Evolutionary conservation across 1,140 invertebrate genomes (phyloP), one percentile per base, ranked within the genome.

Genomic region (Alviniconcha marisindica): DNA sequence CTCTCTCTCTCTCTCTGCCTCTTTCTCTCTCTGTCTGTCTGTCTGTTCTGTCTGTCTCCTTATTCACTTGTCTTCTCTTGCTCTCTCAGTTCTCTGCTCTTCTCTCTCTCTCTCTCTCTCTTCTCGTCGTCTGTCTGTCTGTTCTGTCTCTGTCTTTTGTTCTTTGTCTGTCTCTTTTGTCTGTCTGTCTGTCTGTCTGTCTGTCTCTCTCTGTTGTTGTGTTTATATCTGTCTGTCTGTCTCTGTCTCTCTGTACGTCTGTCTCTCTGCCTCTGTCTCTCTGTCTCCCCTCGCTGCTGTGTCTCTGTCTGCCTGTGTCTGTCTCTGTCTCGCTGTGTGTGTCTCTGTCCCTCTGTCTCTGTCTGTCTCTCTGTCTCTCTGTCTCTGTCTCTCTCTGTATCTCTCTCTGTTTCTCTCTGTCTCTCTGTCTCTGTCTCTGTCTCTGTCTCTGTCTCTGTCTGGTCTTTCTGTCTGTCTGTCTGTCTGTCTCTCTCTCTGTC

Each of bases 391-490:
- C 44, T 48, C 44, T 48, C 56, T 60, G 0, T 60, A 14, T 60
- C 1, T 60, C 56, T 60, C 1, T 60, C 56, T 60, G 0, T 60
- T 24, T 60, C 1, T 60, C 66, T 71, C 66, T 71, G 28, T 36
- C 66, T 71, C 66, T 71, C 66, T 38, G 28, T 71, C 66, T 71
- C 66, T 63, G 10, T 63, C 60, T 63, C 60, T 63, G 10, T 54
- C 51, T 54, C 51, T 54, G 10, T 54, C 51, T 54, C 51, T 54
- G 10, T 54, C 51, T 54, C 51, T 54, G 10, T 54, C 24, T 54
- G 51, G 10, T 14, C 24, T 54, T 54, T 12, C 60, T 28, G 5
- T 24, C 60, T 66, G 12, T 28, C 60, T 12, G 12, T 24, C 28
- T 66, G 10, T 71, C 14, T 71, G 31, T 71, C 66, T 12, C 24